Base-by-base conservation (phyloP, 2,113 vertebrate species). In the Triplophysa rosa region DNA sequence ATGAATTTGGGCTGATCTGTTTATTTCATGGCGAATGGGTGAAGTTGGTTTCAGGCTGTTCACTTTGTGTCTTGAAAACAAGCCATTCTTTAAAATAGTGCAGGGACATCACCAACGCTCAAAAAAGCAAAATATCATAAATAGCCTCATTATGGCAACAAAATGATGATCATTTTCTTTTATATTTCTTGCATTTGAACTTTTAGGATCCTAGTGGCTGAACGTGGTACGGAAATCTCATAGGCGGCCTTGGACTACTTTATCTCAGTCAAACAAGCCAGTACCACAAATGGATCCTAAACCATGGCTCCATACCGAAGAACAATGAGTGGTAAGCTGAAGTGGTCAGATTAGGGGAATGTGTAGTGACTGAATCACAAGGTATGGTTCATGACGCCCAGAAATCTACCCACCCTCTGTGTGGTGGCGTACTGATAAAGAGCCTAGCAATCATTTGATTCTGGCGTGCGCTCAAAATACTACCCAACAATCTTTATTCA, bases 291-390 rank as follows among this genome's bases (percentile, higher is more conserved):
- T 78, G 84, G 79, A 82, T 83, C 69, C 86, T 81, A 86, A 86
- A 82, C 87, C 79, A 70, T 80, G 82, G 82, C 80, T 33, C 23
- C 82, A 86, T 89, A 83, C 77, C 81, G 82, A 87, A 83, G 85
- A 89, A 86, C 88, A 87, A 89, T 87, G 81, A 87, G 82, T 82
- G 86, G 88, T 88, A 87, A 84, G 84, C 88, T 89, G 87, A 90
- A 58, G 80, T 83, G 82, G 76, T 33, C 49, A 88, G 89, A 90
- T 89, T 87, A 90, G 84, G 79, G 33, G 67, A 72, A 71, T 80
- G 85, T 78, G 81, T 79, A 81, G 79, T 21, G 84, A 77, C 84
- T 86, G 86, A 80, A 84, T 87, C 77, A 78, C 67, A 66, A 78
- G 74, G 75, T 73, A 80, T 21, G 80, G 84, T 74, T 82, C 62